These are phyloP conservation scores for Propithecus deckenii DNA, from an alignment of 2,797 vertebrate species.

Conservation along the genomic window DNA sequence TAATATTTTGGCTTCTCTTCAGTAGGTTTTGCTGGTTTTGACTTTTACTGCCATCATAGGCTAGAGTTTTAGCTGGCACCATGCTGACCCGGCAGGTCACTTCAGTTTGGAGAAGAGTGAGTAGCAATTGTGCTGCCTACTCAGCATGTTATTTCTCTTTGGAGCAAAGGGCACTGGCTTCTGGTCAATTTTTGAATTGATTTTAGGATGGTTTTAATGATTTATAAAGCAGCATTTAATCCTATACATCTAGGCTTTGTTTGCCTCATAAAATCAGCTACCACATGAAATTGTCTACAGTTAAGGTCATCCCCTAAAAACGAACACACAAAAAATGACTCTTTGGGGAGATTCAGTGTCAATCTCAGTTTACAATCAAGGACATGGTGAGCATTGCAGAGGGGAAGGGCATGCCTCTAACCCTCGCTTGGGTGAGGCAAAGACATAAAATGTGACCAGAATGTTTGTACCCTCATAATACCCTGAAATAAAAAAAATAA, in stretches of 20 bases:
- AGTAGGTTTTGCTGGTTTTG: neutral
- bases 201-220: conserved; percentile 68
- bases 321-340: neutral
- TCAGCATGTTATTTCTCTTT: conserved; percentile 61
- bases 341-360: neutral
- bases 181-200: conserved; percentile 67
- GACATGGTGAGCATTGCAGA: too few species aligned
- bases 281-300: neutral
- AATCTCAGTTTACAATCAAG: neutral
- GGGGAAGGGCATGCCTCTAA: too few species aligned
- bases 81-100: conserved; percentile 46
- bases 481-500: too few species aligned
- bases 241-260: conserved; percentile 25
- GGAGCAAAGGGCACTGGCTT: conserved; percentile 62
- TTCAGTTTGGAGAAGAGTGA: neutral
- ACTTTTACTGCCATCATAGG: neutral
- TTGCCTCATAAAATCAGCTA: conserved; percentile 48
- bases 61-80: neutral
- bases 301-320: neutral
- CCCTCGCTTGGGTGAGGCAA: too few species aligned
- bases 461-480: too few species aligned
- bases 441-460: too few species aligned
- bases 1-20: neutral
- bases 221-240: conserved; percentile 68
- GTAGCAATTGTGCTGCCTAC: neutral